Evolutionary conservation across 2,797 vertebrate species (phyloP).

Genomic region (Esox masquinongy): DNA sequence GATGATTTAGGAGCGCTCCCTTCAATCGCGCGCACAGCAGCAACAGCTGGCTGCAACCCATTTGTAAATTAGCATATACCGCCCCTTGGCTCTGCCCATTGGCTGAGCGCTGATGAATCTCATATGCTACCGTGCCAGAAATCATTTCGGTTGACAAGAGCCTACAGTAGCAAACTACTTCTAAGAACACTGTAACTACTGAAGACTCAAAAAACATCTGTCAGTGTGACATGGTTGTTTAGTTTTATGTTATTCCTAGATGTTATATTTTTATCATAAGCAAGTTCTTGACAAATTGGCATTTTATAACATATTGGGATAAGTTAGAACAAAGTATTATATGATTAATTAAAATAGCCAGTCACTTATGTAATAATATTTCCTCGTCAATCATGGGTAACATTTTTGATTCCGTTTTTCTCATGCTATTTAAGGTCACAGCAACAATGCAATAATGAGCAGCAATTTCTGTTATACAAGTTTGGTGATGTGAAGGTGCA

Average conservation of each 20-base stretch:
- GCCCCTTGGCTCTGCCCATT: slow-evolving; percentile 62
- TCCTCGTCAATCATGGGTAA: neutral
- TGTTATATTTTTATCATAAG: slow-evolving; percentile 3
- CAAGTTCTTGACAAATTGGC: neutral
- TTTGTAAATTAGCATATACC: slow-evolving; percentile 43
- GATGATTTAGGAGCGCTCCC: slow-evolving; percentile 55
- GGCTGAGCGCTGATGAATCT: slow-evolving; percentile 44
- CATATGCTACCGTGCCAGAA: slow-evolving; percentile 39
- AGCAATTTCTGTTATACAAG: neutral
- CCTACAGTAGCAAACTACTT: neutral
- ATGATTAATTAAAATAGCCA: neutral
- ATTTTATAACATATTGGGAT: neutral
- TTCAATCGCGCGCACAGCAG: slow-evolving; percentile 45
- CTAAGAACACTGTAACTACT: slow-evolving; percentile 15
- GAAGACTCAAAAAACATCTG: neutral
- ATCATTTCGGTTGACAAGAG: neutral
- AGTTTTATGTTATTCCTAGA: slow-evolving; percentile 20
- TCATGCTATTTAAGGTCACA: neutral
- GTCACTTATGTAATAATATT: neutral
- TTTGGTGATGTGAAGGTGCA: neutral
- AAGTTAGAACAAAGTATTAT: neutral
- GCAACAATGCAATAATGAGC: neutral
- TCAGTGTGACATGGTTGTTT: neutral
- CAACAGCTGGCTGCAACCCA: slow-evolving; percentile 65
- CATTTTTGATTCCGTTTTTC: neutral